Evolutionary conservation across 2,888 invertebrate genomes (phyloP), one percentile per base, ranked within the genome.

Genomic region (Schrankia costaestrigalis): DNA sequence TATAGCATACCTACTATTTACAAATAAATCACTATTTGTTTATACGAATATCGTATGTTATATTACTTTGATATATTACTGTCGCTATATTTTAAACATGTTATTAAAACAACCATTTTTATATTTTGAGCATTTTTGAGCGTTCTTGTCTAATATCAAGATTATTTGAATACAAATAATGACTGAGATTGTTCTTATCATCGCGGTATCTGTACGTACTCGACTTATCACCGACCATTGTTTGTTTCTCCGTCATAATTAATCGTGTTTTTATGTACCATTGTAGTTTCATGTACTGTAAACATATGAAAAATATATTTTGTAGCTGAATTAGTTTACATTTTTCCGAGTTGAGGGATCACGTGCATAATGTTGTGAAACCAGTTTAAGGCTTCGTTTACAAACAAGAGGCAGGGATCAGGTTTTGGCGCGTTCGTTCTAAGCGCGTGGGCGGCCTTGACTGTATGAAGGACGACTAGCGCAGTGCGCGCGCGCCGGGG

Each of bases 371-470:
- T 41, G 46, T 46, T 37, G 46, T 26, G 3, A 30, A 66, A 71
- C 73, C 47, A 53, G 72, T 73, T 71, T 60, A 52, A 54, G 53
- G 56, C 43, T 66, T 54, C 49, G 58, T 60, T 59, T 68, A 66
- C 69, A 71, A 74, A 75, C 72, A 75, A 64, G 62, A 38, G 59
- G 61, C 48, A 57, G 56, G 57, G 56, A 66, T 64, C 77, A 66
- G 72, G 74, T 77, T 74, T 64, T 57, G 54, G 49, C 55, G 54
- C 55, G 63, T 63, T 56, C 50, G 65, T 59, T 53, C 58, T 57
- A 60, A 62, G 53, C 60, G 73, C 69, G 80, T 79, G 70, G 78
- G 74, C 75, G 83, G 77, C 84, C 85, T 84, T 82, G 83, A 78
- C 73, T 69, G 63, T 39, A 56, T 61, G 78, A 83, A 83, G 84